These are phyloP conservation scores for Parazoanthus darwini DNA, from an alignment of 92 coral and sea anemone genomes.

Conservation along the genomic window DNA sequence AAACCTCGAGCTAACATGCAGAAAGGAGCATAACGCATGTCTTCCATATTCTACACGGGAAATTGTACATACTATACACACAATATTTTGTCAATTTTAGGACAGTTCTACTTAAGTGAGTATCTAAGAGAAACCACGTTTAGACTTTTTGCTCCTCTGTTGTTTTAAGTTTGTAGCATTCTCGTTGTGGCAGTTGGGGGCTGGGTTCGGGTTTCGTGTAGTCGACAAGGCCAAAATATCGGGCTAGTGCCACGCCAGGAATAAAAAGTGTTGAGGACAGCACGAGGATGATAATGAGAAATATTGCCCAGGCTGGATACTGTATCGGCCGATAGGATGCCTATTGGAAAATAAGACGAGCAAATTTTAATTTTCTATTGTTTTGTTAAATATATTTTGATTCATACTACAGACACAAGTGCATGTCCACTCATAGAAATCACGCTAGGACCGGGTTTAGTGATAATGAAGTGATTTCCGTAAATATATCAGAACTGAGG, in stretches of 20 bases:
- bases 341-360: slow-evolving; percentile 28
- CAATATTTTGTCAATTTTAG: not conserved
- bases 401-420: too few relatives aligned
- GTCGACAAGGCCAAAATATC: slow-evolving; percentile 61
- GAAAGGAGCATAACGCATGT: not conserved
- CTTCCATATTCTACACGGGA: not conserved
- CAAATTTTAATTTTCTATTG: not conserved
- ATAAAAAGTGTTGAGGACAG: slow-evolving; percentile 75
- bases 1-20: not conserved
- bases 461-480: too few relatives aligned
- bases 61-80: too few relatives aligned
- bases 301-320: slow-evolving; percentile 89
- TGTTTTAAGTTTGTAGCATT: slow-evolving; percentile 21
- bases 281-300: slow-evolving; percentile 64
- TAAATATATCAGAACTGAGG: too few relatives aligned
- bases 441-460: too few relatives aligned
- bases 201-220: slow-evolving; percentile 54
- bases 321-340: slow-evolving; percentile 70
- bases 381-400: not conserved
- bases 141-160: slow-evolving; percentile 33
- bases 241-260: slow-evolving; percentile 76
- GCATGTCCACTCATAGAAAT: too few relatives aligned
- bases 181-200: slow-evolving; percentile 12
- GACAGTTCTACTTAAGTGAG: not conserved
- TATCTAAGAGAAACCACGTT: not conserved